Base-by-base conservation (phyloP, 2,113 vertebrate species). In the Scalopus aquaticus region DNA sequence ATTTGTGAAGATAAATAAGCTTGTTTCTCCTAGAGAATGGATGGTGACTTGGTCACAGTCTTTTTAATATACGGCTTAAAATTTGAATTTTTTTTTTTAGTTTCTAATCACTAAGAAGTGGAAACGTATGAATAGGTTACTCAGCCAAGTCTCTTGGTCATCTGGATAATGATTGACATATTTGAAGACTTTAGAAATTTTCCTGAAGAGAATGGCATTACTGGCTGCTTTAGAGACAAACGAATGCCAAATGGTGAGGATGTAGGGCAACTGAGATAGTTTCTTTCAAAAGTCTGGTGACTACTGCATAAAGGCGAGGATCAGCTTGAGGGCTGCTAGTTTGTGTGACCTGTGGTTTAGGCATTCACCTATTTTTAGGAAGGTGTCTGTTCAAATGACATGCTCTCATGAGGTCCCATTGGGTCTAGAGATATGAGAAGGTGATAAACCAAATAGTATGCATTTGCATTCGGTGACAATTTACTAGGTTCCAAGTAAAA, bases 151-250 rank as follows among this genome's bases (percentile, higher is more conserved):
- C 58, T 4, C 56, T 84, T 73, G 62, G 42, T 91, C 6, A 60
- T 58, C 32, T 37, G 7, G 35, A 44, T 90, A 28, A 67, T 72
- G 64, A 87, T 51, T 39, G 24, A 17, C 46, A 46, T 42, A 82
- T 69, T 85, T 70, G 72, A 90, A 62, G 19, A 87, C 28, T 85
- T 88, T 65, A 83, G 76, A 96, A 56, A 88, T 70, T 83, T 88
- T 91, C 35, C 73, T 54, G 22, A 80, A 4, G 35, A 83, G 30
- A 83, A 72, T 91, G 64, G 11, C 5, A 67, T 79, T 56, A 87
- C 26, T 76, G 62, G 24, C 24, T 90, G 26, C 13, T 62, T 81
- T 93, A 77, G 24, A 87, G 82, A 26, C 42, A 78, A 26, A 83
- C 28, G 87, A 74, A 60, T 20, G 8, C 37, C 24, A 90, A 28